Evolutionary conservation across 2,888 invertebrate genomes (phyloP).

Genomic region (Sclerodermus sp.): DNA sequence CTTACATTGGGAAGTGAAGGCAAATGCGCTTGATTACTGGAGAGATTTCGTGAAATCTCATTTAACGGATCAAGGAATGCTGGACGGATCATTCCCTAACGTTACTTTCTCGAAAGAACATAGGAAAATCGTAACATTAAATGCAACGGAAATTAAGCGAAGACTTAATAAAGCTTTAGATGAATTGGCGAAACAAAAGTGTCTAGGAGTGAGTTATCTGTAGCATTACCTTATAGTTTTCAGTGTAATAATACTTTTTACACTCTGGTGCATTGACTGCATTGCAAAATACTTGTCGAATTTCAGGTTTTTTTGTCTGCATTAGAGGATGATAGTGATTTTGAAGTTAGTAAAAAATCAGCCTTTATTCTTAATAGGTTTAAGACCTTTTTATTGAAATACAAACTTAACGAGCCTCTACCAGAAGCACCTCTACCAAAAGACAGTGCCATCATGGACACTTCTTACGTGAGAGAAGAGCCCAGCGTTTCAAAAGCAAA

Average conservation of each 20-base stretch:
- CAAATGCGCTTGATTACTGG: slow-evolving; percentile 74
- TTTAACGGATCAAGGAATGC: slow-evolving; percentile 78
- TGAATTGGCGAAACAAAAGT: slow-evolving; percentile 70
- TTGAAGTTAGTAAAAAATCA: slow-evolving; percentile 70
- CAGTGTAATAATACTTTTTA: too few species aligned
- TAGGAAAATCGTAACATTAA: slow-evolving; percentile 75
- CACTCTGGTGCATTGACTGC: too few species aligned
- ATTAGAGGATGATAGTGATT: slow-evolving; percentile 70
- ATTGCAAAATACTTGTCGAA: slow-evolving; percentile 1
- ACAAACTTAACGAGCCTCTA: slow-evolving; percentile 45
- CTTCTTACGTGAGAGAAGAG: slow-evolving; percentile 32
- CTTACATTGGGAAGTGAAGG: slow-evolving; percentile 82
- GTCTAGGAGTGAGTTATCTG: slow-evolving; percentile 62
- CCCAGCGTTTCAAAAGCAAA: slow-evolving; percentile 29
- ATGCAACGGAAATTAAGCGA: slow-evolving; percentile 67
- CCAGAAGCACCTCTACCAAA: slow-evolving; percentile 32
- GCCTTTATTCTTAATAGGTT: slow-evolving; percentile 62
- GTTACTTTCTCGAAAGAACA: slow-evolving; percentile 80
- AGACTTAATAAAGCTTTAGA: slow-evolving; percentile 69
- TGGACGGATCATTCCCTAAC: slow-evolving; percentile 76
- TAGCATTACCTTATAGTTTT: slow-evolving; percentile 4
- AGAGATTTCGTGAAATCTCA: slow-evolving; percentile 67
- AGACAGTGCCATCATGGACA: slow-evolving; percentile 43
- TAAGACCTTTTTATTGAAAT: slow-evolving; percentile 60
- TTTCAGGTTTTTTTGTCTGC: slow-evolving; percentile 64